Percentiles rank a stretch among this genome's conserved stretches.
Evolutionary conservation across 2,888 invertebrate genomes (phyloP).

Genomic region (Molanna angustata): DNA sequence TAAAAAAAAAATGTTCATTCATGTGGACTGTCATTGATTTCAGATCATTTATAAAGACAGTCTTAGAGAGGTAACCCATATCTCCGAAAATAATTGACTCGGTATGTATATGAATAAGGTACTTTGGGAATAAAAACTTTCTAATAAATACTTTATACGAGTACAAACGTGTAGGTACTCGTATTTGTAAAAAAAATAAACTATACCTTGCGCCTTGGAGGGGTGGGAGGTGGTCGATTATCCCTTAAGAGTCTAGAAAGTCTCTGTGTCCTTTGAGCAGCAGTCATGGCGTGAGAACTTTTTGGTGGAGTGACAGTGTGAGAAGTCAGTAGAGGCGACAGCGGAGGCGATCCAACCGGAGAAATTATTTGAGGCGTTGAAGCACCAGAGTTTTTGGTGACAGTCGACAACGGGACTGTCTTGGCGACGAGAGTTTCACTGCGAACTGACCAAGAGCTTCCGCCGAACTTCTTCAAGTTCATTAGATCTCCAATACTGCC

Average conservation of each 20-base stretch:
- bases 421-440: constrained; percentile 70
- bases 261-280: constrained; percentile 66
- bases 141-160: no score
- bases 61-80: no score
- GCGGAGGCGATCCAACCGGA: constrained; percentile 16
- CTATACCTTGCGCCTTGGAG: constrained; percentile 27
- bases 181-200: neutral
- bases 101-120: no score
- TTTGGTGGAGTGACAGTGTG: constrained; percentile 14
- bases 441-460: constrained; percentile 66
- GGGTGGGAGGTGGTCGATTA: constrained; percentile 54
- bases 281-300: constrained; percentile 56
- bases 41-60: no score
- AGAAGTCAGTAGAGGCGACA: constrained; percentile 8
- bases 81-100: no score
- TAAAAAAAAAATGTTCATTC: no score
- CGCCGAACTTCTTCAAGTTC: constrained; percentile 71
- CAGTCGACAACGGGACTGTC: constrained; percentile 71
- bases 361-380: constrained; percentile 42
- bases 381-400: constrained; percentile 49
- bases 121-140: no score
- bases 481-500: constrained; percentile 77
- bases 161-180: neutral
- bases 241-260: constrained; percentile 66
- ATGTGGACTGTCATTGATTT: no score